Evolutionary conservation across 2,888 invertebrate species (phyloP).

Genomic region (Micropterix aruncella): DNA sequence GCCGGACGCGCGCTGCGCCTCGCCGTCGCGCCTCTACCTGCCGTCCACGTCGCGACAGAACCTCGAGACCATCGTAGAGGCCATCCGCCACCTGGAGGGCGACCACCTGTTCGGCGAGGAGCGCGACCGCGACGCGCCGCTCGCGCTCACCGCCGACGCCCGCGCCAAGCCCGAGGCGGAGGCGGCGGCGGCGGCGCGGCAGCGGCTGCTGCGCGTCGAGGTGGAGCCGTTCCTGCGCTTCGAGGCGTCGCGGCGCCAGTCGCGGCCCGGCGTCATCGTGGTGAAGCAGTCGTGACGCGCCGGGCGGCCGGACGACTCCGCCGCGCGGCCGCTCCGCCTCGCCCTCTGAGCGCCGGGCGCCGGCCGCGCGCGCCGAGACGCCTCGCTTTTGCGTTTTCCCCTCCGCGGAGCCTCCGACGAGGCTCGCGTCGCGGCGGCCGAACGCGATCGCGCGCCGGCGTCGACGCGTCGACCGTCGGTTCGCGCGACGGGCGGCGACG

Average conservation of each 20-base stretch:
- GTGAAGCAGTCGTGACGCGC: constrained; percentile 65
- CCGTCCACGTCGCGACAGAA: constrained; percentile 76
- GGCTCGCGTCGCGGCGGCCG: too few relatives aligned
- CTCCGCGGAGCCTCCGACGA: too few relatives aligned
- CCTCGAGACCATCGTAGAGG: constrained; percentile 95
- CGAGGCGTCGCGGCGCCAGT: constrained; percentile 38
- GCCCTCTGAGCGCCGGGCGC: neutral
- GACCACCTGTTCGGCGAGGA: constrained; percentile 84
- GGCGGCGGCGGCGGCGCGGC: too few relatives aligned
- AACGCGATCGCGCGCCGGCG: too few relatives aligned
- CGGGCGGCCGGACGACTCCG: neutral
- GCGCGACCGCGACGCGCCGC: constrained; percentile 39
- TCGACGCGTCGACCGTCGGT: too few relatives aligned
- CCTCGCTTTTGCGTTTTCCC: too few relatives aligned
- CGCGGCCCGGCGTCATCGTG: constrained; percentile 82
- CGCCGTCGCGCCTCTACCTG: constrained; percentile 28
- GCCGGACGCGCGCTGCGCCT: constrained; percentile 32
- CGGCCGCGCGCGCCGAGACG: too few relatives aligned
- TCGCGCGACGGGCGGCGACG: too few relatives aligned
- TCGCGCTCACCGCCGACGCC: constrained; percentile 40
- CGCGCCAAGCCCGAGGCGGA: constrained; percentile 21
- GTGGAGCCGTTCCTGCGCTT: constrained; percentile 49
- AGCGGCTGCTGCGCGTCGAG: constrained; percentile 38
- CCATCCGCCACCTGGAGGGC: constrained; percentile 94
- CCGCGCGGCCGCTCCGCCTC: neutral